Conservation (phyloP, 2,888 invertebrate genomes). For the Mythimna pallens region DNA sequence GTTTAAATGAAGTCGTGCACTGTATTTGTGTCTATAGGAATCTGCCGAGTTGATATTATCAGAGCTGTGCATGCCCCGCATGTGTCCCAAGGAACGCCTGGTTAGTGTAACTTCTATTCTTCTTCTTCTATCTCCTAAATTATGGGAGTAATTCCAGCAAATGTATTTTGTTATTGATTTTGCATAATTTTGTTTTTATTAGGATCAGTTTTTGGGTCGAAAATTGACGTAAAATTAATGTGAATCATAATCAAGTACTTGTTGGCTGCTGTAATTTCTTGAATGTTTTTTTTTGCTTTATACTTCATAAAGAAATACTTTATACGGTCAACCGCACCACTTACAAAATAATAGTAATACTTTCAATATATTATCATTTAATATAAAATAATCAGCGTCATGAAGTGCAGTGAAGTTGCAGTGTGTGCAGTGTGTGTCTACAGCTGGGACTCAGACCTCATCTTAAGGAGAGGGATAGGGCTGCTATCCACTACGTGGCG, state of each 20-base stretch:
- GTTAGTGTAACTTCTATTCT: slow-evolving; percentile 19
- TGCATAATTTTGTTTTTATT: background rate
- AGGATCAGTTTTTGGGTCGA: background rate
- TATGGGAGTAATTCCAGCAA: background rate
- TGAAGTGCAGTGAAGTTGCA: too few relatives aligned
- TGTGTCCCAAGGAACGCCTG: slow-evolving; percentile 8
- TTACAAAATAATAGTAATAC: too few relatives aligned
- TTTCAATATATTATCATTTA: too few relatives aligned
- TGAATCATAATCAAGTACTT: background rate
- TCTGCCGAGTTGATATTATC: slow-evolving; percentile 47
- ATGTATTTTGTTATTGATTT: background rate
- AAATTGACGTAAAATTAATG: background rate
- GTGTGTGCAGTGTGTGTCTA: too few relatives aligned
- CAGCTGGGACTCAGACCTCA: too few relatives aligned
- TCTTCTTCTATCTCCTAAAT: background rate
- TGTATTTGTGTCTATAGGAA: slow-evolving; percentile 42
- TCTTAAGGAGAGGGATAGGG: too few relatives aligned
- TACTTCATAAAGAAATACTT: too few relatives aligned
- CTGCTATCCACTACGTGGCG: too few relatives aligned
- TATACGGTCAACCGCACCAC: too few relatives aligned
- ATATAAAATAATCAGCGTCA: too few relatives aligned
- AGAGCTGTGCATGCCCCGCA: slow-evolving; percentile 25
- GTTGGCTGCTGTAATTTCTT: background rate
- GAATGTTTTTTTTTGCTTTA: too few relatives aligned
- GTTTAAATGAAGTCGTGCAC: slow-evolving; percentile 28